Base-by-base conservation (phyloP, 2,113 vertebrate genomes). In the Apteryx mantelli region DNA sequence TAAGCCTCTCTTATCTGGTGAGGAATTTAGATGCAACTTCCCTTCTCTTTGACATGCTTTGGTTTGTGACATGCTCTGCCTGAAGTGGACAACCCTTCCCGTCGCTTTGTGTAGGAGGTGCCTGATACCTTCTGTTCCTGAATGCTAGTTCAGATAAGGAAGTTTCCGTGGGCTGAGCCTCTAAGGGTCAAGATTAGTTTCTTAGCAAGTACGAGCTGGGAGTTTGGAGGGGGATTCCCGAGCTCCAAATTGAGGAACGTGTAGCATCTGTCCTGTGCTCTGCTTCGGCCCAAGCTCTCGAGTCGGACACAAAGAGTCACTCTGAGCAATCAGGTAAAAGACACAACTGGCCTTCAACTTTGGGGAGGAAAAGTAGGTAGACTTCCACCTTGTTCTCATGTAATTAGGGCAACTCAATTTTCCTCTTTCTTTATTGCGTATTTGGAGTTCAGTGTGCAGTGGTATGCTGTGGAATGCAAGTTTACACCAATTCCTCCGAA, bases 81-180 rank as follows among this genome's bases (percentile, higher is more conserved):
- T 46, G 44, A 46, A 17, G 14, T 16, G 44, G 44, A 46, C 44
- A 16, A 46, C 44, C 44, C 44, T 46, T 46, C 44, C 44, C 15
- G 16, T 16, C 44, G 14, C 12, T 46, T 46, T 46, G 44, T 46
- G 44, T 48, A 9, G 82, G 48, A 36, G 36, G 82, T 28, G 30
- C 5, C 3, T 18, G 38, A 55, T 2, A 0, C 5, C 3, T 36
- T 68, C n/a, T 2, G 1, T 34, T 68, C 16, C 1, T n/a, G 42
- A n/a, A 26, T 22, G 21, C 52, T 50, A 4, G 1, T n/a, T 50
- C 34, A 13, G 53, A 17, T 48, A 56, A 63, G 46, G 50, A 32
- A 13, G 15, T 17, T 65, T 65, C 60, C 50, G 73, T 68, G 73
- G 17, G 28, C 13, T 26, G 42, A 28, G 17, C 48, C 6, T 11